phyloP scores from a whole-genome alignment of 2,888 invertebrate genomes.

The Nudaria mundana region DNA sequence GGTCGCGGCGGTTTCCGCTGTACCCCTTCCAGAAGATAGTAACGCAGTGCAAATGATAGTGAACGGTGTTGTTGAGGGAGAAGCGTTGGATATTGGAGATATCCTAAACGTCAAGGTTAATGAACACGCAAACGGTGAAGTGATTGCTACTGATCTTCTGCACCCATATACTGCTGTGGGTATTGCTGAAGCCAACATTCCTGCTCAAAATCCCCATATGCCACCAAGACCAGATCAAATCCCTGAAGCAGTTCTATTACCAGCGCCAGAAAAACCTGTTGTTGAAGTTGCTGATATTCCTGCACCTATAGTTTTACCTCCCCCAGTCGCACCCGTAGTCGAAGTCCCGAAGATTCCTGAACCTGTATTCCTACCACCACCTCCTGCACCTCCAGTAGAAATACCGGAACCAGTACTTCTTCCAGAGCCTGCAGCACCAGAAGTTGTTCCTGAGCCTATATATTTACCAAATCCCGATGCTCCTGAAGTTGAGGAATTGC shows the following conservation, averaged over 20 bases:
- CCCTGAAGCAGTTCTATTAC: conserved; percentile 20
- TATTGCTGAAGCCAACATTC: conserved; percentile 47
- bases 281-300: conserved; percentile 17
- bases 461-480: conserved; percentile 11
- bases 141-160: conserved; percentile 44
- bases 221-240: conserved; percentile 9
- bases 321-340: conserved; percentile 16
- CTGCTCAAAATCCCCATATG: conserved; percentile 15
- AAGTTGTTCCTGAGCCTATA: conserved; percentile 13
- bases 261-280: conserved; percentile 12
- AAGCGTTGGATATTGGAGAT: conserved; percentile 48
- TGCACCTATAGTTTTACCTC: conserved; percentile 19
- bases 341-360: conserved; percentile 12
- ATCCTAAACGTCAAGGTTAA: conserved; percentile 51
- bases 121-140: conserved; percentile 42
- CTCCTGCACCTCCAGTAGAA: conserved; percentile 16
- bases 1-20: conserved; percentile 48
- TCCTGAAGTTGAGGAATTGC: conserved; percentile 17
- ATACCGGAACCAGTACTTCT: conserved; percentile 19
- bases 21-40: conserved; percentile 43
- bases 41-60: conserved; percentile 53
- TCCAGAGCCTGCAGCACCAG: conserved; percentile 20
- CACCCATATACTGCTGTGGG: conserved; percentile 54
- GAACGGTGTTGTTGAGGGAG: conserved; percentile 53
- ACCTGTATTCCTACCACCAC: not conserved